phyloP scores from a whole-genome alignment of 2,888 invertebrate species.

The Drosophila paramelanica region DNA sequence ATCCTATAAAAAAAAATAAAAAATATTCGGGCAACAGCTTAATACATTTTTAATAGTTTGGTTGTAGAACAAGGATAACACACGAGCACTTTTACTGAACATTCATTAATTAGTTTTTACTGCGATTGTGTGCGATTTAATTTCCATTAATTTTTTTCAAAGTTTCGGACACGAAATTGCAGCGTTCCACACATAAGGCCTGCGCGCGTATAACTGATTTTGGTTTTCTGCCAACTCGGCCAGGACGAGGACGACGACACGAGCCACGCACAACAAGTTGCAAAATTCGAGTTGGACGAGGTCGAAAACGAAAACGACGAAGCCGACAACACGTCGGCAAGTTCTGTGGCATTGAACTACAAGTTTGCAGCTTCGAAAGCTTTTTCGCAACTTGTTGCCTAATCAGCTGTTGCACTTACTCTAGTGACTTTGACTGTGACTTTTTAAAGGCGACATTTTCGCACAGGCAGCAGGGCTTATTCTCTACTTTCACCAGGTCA shows the following conservation, averaged over 20 bases:
- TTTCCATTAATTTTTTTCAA: conserved; percentile 40
- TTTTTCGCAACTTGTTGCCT: conserved; percentile 84
- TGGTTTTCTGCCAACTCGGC: conserved; percentile 54
- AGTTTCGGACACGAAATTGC: conserved; percentile 18
- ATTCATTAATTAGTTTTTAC: conserved; percentile 28
- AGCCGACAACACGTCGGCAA: conserved; percentile 35
- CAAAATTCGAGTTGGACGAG: conserved; percentile 64
- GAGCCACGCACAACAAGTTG: conserved; percentile 76
- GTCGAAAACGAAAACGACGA: conserved; percentile 35
- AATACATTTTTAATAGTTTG: conserved; percentile 6
- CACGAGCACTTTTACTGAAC: conserved; percentile 8
- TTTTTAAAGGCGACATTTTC: conserved; percentile 11
- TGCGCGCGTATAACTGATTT: conserved; percentile 76
- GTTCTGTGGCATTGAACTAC: conserved; percentile 72
- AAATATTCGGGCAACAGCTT: not conserved
- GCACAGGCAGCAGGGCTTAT: conserved; percentile 1
- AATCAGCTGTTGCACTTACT: conserved; percentile 80
- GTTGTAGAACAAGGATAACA: conserved; percentile 7
- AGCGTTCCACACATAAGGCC: conserved; percentile 63
- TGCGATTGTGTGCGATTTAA: conserved; percentile 33
- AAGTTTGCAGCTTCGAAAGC: conserved; percentile 72
- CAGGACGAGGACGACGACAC: conserved; percentile 30
- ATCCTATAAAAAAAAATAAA: conserved; percentile 2
- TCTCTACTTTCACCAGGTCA: not conserved
- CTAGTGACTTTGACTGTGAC: conserved; percentile 6